Base-by-base conservation (phyloP, 2,113 vertebrate genomes). In the Natator depressus region DNA sequence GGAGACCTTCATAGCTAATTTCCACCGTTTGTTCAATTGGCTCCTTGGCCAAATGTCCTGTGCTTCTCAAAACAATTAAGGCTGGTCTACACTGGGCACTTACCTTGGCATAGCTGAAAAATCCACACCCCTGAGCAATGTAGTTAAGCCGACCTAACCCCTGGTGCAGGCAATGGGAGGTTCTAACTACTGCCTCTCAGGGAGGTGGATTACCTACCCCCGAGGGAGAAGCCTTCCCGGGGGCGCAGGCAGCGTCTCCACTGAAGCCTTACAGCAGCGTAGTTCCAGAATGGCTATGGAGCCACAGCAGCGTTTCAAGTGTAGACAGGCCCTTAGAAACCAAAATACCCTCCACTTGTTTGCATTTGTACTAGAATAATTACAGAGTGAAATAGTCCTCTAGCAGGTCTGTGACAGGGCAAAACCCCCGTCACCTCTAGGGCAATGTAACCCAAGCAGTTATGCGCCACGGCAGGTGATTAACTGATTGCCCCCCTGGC, bases 61-160 rank as follows among this genome's bases (percentile, higher is more conserved):
- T 35, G 82, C 88, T 95, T 93, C 91, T 93, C 95, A 96, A 79
- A 97, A 87, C 94, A 91, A 94, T 93, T 87, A 96, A 85, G 62
- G 62, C 62, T 65, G 62, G 31, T 19, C 31, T 35, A n/a, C 62
- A 65, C 62, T 65, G 62, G 62, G 31, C 35, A 65, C 35, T 65
- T 65, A 65, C 62, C 35, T 17, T 65, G 35, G 62, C 35, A 19
- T 19, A 65, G 62, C 62, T 65, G 62, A 65, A 65, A 35, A n/a
- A 35, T 17, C 62, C 62, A 8, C 62, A 14, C 16, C 16, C 14
- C 31, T n/a, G 31, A 65, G 62, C 29, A 14, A 17, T 35, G 14
- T 4, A 65, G 31, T 35, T 62, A n/a, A 65, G 29, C 14, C 7
- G 14, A 17, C 7, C 6, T n/a, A 65, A n/a, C 62, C 31, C 31